A percentile compares a stretch with the other conserved stretches of the same genome.
Conservation (phyloP, 2,113 vertebrate species). For the Petrocephalus microphthalmus region DNA sequence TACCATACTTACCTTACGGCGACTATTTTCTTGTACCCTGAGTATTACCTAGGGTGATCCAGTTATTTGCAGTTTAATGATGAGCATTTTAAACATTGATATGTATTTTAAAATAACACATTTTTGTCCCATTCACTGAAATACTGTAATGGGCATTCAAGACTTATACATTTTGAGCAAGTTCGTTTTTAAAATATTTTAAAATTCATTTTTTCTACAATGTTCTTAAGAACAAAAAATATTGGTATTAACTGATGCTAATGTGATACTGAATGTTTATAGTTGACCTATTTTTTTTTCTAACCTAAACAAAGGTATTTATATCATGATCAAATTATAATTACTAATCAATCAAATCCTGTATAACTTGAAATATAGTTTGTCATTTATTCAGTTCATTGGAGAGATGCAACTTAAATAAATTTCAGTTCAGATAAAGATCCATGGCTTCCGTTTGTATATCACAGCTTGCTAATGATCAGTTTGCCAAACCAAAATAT, state of each 20-base stretch:
- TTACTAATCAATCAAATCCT: neutral
- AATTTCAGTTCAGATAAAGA: neutral
- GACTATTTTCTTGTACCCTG: neutral
- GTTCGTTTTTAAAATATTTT: neutral
- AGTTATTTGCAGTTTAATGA: neutral
- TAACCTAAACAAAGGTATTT: neutral
- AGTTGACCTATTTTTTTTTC: neutral
- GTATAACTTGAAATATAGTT: slow-evolving; percentile 17
- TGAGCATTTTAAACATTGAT: neutral
- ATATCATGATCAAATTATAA: neutral
- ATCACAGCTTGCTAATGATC: neutral
- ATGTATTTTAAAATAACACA: neutral
- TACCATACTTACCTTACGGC: neutral
- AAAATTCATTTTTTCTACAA: neutral
- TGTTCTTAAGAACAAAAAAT: slow-evolving; percentile 5
- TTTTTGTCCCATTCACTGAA: neutral
- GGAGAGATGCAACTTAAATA: neutral
- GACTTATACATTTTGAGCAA: neutral
- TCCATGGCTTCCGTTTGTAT: neutral
- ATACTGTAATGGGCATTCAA: neutral
- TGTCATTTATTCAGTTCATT: neutral
- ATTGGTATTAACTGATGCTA: neutral
- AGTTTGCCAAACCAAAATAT: neutral
- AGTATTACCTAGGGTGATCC: neutral
- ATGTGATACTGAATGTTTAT: neutral